phyloP scores from a whole-genome alignment of 2,797 vertebrate species.

The Scolopax rusticola region DNA sequence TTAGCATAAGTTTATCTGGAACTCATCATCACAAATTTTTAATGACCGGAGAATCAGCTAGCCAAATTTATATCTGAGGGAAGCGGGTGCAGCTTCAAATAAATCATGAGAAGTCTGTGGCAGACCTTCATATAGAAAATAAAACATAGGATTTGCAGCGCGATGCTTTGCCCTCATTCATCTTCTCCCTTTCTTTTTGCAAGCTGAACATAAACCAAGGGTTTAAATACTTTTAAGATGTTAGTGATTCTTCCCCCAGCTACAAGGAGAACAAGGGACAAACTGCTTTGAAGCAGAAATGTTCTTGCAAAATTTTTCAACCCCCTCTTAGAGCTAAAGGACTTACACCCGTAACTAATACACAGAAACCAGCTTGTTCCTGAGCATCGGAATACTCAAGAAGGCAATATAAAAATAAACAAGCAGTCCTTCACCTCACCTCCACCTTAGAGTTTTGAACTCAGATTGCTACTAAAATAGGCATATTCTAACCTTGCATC shows the following conservation, averaged over 20 bases:
- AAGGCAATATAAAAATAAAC: conserved; percentile 39
- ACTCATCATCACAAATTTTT: conserved; percentile 22
- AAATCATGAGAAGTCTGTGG: background rate
- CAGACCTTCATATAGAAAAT: background rate
- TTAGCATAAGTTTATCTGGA: conserved; percentile 17
- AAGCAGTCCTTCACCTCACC: conserved; percentile 45
- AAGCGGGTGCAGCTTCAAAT: background rate
- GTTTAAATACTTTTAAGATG: background rate
- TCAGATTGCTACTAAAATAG: conserved; percentile 41
- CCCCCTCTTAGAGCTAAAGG: background rate
- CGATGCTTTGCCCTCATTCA: background rate
- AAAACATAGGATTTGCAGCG: background rate
- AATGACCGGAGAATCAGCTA: background rate
- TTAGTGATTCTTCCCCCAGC: background rate
- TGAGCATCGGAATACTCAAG: background rate
- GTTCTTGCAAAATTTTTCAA: background rate
- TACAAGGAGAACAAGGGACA: background rate
- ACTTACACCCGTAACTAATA: background rate
- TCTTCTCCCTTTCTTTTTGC: background rate
- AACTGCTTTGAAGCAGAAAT: background rate
- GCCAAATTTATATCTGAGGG: background rate
- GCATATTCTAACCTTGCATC: conserved; percentile 3
- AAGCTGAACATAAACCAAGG: background rate
- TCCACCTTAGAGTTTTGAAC: conserved; percentile 23
- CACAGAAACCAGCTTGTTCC: background rate